Base-by-base conservation (phyloP, 1,140 invertebrate genomes). In the Platyscapa corneri region DNA sequence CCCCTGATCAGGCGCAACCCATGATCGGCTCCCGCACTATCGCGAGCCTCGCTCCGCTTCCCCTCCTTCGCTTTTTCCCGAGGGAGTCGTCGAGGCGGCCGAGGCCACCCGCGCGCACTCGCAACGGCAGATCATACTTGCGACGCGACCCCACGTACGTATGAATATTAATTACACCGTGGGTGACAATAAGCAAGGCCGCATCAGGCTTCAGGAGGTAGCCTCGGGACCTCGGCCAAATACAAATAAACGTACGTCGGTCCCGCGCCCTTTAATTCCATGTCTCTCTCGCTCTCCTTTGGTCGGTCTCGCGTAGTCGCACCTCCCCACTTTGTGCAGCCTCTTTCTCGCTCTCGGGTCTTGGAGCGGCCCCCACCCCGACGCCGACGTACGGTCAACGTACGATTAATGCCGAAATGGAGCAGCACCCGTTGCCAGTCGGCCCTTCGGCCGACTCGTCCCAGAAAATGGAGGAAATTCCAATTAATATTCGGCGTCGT, bases 151-250 rank as follows among this genome's bases (percentile, higher is more conserved):
- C 42, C 12, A 8, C 79, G 82, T 89, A 89, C 86, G 81, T 90
- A 93, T 93, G 93, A 93, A 93, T 93, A 93, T 93, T 93, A 93
- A 93, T 93, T 93, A 93, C 90, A 91, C 86, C 88, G 88, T 88
- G 90, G 92, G 90, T 93, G 93, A 93, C 93, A 93, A 86, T 86
- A 87, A 86, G 81, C 90, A 93, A 92, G 92, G 81, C 79, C 82
- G 32, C 88, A 93, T 90, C 87, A 90, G 60, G 42, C 39, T 2
- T 37, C 60, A 92, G 85, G 91, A 93, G 92, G 89, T 92, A 34
- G 42, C 56, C 84, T 72, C 82, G 84, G 86, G 42, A 78, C 82
- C 87, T 79, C 83, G 87, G 82, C 87, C 88, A 86, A 89, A 88
- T 88, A 88, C 89, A 86, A 42, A 37, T 64, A 39, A 65, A 27